These are phyloP conservation scores for Pseudococcus longispinus DNA, from an alignment of 2,888 invertebrate genomes.

Conservation along the genomic window DNA sequence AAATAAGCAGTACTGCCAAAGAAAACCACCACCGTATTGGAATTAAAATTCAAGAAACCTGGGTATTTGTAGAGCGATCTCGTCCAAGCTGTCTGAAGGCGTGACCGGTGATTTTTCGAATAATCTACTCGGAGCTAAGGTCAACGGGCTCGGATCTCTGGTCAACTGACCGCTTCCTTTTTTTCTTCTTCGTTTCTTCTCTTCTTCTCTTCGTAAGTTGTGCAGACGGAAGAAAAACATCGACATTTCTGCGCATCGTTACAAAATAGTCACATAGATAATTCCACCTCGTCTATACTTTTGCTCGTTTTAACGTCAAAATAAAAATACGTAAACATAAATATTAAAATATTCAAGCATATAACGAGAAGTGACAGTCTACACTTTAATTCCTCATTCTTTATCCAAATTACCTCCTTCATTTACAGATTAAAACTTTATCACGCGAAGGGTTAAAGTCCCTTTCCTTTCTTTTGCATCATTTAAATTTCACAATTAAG, in stretches of 20 bases:
- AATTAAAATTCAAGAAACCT: conserved; percentile 69
- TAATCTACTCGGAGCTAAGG: conserved; percentile 78
- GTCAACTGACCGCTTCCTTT: conserved; percentile 62
- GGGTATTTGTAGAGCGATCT: conserved; percentile 90
- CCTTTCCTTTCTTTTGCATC: not conserved
- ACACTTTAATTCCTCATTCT: not conserved
- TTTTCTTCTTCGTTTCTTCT: conserved; percentile 68
- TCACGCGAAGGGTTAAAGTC: not conserved
- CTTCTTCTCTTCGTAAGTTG: conserved; percentile 86
- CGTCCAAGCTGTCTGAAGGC: conserved; percentile 87
- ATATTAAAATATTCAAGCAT: not conserved
- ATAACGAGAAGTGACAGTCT: not conserved
- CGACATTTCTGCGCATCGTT: conserved; percentile 71
- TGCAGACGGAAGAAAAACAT: conserved; percentile 95
- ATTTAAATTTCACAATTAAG: not conserved
- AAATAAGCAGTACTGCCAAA: not conserved
- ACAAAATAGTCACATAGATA: not conserved
- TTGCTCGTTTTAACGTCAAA: not conserved
- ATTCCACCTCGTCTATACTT: not conserved
- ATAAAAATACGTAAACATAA: not conserved
- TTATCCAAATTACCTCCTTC: not conserved
- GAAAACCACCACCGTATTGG: not conserved
- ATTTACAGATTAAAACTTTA: not conserved
- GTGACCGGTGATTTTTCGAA: conserved; percentile 84
- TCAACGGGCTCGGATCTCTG: conserved; percentile 67